Base-by-base conservation (phyloP, 2,797 vertebrate genomes). In the Sebastes hubbsi region DNA sequence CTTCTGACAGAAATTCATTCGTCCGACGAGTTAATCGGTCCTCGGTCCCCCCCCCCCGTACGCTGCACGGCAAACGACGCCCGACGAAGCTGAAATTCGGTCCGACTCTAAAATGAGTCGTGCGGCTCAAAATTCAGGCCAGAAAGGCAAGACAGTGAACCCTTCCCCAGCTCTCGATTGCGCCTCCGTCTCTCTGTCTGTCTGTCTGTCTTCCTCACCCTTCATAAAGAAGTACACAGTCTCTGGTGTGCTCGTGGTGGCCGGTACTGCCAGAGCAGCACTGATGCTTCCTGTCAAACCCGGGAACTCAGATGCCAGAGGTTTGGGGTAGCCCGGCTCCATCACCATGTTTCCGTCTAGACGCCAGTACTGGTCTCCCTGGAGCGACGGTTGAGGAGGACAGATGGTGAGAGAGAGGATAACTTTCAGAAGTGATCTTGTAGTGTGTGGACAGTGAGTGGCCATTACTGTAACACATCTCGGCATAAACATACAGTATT, bases 211-310 rank as follows among this genome's bases (percentile, higher is more conserved):
- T 42, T 14, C 13, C 38, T 16, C 92, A 98, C 97, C 97, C 85
- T 86, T 95, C 91, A 97, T 98, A 85, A 99, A 98, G 93, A 99
- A 98, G 89, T 95, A 97, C 1, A 98, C 94, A 0, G 94, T 94
- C 93, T 99, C 98, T 0, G 96, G 96, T 84, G 91, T 95, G 80
- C 6, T 93, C 34, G 88, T 94, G 73, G 94, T 91, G 80, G 94
- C 96, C 60, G 97, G 96, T 32, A 96, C 90, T 0, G 97, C 89
- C 58, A 99, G 95, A 4, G 96, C 96, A 54, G 96, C 96, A 1
- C 83, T 91, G 86, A 98, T 95, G 90, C 86, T 92, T 62, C 97
- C 97, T 9, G 75, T 96, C 61, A 98, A 88, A 70, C 97, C 97
- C 38, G 96, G 96, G 89, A 99, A 99, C 79, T 97, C 97, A 1